These are phyloP conservation scores for Parazoanthus swiftii DNA, from an alignment of 92 coral and sea anemone species.

Conservation along the genomic window DNA sequence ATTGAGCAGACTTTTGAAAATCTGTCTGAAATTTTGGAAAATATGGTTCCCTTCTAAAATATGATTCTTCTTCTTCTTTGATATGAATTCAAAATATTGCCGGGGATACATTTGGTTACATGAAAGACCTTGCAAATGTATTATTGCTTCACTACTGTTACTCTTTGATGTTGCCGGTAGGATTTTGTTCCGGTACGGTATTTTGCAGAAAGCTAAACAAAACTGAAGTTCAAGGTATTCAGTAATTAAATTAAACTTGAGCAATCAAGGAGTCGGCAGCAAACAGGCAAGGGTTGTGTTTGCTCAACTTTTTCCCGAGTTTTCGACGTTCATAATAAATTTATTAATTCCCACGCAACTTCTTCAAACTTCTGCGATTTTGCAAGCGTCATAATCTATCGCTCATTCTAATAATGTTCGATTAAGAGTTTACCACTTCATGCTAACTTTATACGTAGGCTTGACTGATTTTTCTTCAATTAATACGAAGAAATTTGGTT, in stretches of 20 bases:
- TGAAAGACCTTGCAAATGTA: neutral
- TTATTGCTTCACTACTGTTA: neutral
- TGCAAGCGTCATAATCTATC: neutral
- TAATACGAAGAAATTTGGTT: neutral
- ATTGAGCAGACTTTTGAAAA: too few relatives aligned
- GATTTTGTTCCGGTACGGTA: neutral
- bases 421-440: neutral
- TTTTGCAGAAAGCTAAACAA: neutral
- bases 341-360: neutral
- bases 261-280: neutral
- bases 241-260: too few relatives aligned
- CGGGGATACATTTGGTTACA: neutral
- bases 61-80: too few relatives aligned
- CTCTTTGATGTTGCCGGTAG: too few relatives aligned
- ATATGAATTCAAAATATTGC: too few relatives aligned
- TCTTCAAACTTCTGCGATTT: neutral
- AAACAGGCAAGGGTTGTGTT: neutral
- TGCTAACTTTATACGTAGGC: neutral
- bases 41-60: too few relatives aligned
- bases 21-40: too few relatives aligned
- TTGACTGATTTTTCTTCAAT: neutral
- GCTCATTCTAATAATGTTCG: neutral
- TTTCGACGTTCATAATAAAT: neutral
- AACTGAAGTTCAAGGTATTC: too few relatives aligned
- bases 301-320: neutral